phyloP scores from a whole-genome alignment of 2,113 vertebrate species.

The Hucho hucho region DNA sequence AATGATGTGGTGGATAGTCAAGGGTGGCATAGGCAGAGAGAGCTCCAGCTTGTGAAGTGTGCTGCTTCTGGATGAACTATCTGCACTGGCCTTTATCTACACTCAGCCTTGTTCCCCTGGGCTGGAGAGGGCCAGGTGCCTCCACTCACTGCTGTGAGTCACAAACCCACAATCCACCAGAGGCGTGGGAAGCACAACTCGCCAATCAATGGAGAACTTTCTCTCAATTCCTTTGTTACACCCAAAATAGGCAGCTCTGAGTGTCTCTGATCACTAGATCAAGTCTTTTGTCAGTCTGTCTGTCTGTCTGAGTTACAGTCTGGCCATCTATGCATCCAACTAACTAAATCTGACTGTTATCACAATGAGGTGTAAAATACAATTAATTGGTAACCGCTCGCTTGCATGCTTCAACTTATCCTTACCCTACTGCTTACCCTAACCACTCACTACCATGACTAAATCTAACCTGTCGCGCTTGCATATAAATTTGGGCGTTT shows the following conservation, averaged over 20 bases:
- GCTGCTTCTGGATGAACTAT: not conserved
- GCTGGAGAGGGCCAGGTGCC: not conserved
- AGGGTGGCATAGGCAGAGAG: not conserved
- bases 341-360: too few relatives aligned
- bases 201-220: not conserved
- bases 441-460: too few relatives aligned
- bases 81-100: not conserved
- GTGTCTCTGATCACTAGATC: constrained; percentile 2
- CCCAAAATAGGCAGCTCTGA: not conserved
- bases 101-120: not conserved
- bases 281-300: not conserved
- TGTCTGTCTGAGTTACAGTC: too few relatives aligned
- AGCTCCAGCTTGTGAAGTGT: not conserved
- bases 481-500: too few relatives aligned
- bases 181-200: not conserved
- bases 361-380: too few relatives aligned
- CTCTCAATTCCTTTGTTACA: not conserved
- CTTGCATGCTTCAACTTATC: too few relatives aligned
- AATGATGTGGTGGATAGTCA: not conserved
- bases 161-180: constrained; percentile 8
- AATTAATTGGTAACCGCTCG: too few relatives aligned
- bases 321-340: too few relatives aligned
- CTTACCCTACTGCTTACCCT: too few relatives aligned
- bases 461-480: too few relatives aligned
- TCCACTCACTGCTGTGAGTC: constrained; percentile 22